Base-by-base conservation (phyloP, 1,140 invertebrate genomes). In the Aethina tumida region DNA sequence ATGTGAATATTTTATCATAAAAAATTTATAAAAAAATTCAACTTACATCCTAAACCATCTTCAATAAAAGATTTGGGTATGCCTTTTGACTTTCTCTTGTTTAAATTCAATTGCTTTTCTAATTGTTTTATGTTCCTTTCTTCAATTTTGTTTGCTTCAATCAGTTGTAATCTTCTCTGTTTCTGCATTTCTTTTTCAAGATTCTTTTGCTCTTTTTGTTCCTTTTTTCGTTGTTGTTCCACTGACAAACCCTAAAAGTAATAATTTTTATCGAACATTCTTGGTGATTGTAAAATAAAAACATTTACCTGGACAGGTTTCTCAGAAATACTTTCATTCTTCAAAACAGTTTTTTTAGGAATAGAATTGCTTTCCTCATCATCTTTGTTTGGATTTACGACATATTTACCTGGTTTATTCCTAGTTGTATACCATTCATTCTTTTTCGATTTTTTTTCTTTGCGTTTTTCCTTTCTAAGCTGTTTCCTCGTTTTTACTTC, bases 11-110 rank as follows among this genome's bases (percentile, higher is more conserved):
- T 6, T 22, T n/a, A 4, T 8, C 5, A 4, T 13, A 36, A 26
- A 36, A 20, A 39, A 30, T 12, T 17, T 33, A 12, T 12, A 30
- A 5, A 34, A 12, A 15, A 43, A 38, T 38, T 34, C 15, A 26
- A 41, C 35, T 86, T 84, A 86, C 86, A 93, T 57, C 90, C 87
- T 17, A 93, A 65, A 2, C 89, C 89, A 72, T 92, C 88, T 33
- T 70, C 66, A 24, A 71, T 56, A 64, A 93, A 93, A 43, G 77
- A 79, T 52, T 83, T 81, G 4, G 85, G 81, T 21, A 84, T 67
- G 32, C 68, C 70, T 53, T 87, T 85, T 17, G 68, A 73, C 55
- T 82, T 84, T 28, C 68, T 70, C 53, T 84, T 87, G 51, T 90
- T 84, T 3, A 95, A 52, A 47, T 83, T 83, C 1, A 95, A 62